A percentile compares a stretch with the other conserved stretches of the same genome.
Evolutionary conservation across 2,113 vertebrate genomes (phyloP).

Genomic region (Bettongia penicillata): DNA sequence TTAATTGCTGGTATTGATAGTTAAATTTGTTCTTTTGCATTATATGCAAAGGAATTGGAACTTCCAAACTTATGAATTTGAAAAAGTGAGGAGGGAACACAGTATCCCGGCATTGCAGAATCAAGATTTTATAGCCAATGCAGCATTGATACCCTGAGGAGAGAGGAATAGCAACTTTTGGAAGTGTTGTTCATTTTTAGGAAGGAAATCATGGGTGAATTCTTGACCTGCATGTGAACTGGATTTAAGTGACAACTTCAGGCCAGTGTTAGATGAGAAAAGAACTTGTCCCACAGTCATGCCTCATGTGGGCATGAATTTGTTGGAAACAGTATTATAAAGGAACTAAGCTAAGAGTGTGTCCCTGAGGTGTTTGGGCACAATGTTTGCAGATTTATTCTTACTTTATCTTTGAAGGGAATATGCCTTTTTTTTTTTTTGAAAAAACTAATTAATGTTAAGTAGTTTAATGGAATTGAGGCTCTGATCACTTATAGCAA

Average conservation of each 20-base stretch:
- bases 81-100: not conserved
- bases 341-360: not conserved
- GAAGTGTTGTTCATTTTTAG: not conserved
- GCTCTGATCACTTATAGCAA: not conserved
- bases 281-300: not conserved
- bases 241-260: too few species aligned
- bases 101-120: not conserved
- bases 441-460: not conserved
- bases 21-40: constrained; percentile 1
- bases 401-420: not conserved
- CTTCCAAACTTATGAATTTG: not conserved
- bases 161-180: not conserved
- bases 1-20: constrained; percentile 28
- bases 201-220: too few species aligned
- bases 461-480: not conserved
- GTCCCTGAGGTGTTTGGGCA: not conserved
- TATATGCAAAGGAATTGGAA: not conserved
- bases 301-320: not conserved
- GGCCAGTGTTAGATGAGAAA: not conserved
- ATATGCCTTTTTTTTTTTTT: not conserved
- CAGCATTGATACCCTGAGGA: not conserved
- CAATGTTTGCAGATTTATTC: not conserved
- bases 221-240: too few species aligned
- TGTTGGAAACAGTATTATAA: not conserved
- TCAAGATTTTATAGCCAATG: not conserved